Evolutionary conservation across 2,113 vertebrate genomes (phyloP).

Genomic region (Aegypius monachus): DNA sequence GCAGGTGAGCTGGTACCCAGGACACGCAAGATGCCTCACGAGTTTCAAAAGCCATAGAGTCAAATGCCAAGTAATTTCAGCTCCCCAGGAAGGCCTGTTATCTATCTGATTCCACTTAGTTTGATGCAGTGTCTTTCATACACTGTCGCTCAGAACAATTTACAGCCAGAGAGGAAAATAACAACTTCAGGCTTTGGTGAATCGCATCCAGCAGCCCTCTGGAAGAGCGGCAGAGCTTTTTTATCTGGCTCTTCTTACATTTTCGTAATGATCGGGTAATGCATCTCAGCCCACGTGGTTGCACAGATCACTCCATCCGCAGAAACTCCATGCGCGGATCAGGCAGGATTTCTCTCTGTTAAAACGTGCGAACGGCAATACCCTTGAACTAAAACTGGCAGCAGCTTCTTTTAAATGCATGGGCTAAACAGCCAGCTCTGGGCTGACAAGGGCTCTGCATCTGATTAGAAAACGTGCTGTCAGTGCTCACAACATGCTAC

Average conservation of each 20-base stretch:
- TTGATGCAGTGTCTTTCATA: not conserved
- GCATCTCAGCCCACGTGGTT: not conserved
- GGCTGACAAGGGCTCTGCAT: not conserved
- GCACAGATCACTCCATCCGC: not conserved
- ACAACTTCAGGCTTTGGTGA: not conserved
- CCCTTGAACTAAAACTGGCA: not conserved
- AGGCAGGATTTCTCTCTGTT: not conserved
- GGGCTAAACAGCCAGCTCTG: not conserved
- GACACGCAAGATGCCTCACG: not conserved
- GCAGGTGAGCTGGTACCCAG: not conserved
- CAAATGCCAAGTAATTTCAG: not conserved
- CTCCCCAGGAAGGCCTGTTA: not conserved
- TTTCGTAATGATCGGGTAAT: not conserved
- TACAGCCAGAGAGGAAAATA: slow-evolving; percentile 24
- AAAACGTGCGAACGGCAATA: rapidly evolving
- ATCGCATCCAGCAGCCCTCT: not conserved
- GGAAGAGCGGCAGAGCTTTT: not conserved
- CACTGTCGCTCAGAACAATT: not conserved
- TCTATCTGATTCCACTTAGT: not conserved
- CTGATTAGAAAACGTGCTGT: rapidly evolving
- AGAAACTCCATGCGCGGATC: not conserved
- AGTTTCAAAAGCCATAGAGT: not conserved
- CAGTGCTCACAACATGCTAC: rapidly evolving
- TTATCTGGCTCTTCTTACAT: not conserved
- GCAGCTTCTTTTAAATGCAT: not conserved